These are phyloP conservation scores for Anthonomus grandis DNA, from an alignment of 1,140 invertebrate genomes.

Conservation along the genomic window DNA sequence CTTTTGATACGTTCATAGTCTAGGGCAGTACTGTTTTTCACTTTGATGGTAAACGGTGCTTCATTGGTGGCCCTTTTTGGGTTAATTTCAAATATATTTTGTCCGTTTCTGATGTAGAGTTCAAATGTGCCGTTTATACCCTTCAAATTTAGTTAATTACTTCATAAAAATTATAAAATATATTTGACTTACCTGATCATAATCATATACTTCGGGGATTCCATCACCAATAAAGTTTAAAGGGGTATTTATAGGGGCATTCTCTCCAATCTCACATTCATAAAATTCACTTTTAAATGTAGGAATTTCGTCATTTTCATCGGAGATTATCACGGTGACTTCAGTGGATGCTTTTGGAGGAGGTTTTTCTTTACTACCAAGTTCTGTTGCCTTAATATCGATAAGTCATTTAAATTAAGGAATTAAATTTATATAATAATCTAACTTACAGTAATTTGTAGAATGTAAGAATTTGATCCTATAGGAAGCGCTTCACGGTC, in stretches of 20 bases:
- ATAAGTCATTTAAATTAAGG: conserved; percentile 2
- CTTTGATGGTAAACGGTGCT: conserved; percentile 85
- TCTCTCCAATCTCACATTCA: conserved; percentile 87
- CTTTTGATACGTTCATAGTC: conserved; percentile 82
- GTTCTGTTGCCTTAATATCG: conserved; percentile 63
- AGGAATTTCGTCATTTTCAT: conserved; percentile 92
- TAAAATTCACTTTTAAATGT: conserved; percentile 76
- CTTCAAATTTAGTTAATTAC: conserved; percentile 49
- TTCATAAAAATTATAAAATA: neutral
- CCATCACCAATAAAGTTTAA: conserved; percentile 79
- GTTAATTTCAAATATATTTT: conserved; percentile 84
- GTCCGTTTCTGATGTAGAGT: conserved; percentile 74
- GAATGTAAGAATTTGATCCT: conserved; percentile 81
- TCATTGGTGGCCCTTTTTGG: conserved; percentile 87
- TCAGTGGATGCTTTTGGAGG: conserved; percentile 78
- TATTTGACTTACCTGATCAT: conserved; percentile 74
- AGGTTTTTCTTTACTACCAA: conserved; percentile 58
- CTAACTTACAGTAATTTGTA: conserved; percentile 52
- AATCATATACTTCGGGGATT: conserved; percentile 85
- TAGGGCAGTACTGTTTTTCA: conserved; percentile 76
- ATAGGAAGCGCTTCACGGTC: conserved; percentile 79
- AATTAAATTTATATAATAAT: neutral
- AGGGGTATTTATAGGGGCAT: conserved; percentile 85
- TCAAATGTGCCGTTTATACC: conserved; percentile 91
- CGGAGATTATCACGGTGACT: conserved; percentile 88